Evolutionary conservation across 2,888 invertebrate genomes (phyloP), one percentile per base, ranked within the genome.

Genomic region (Ganaspis brasiliensis): DNA sequence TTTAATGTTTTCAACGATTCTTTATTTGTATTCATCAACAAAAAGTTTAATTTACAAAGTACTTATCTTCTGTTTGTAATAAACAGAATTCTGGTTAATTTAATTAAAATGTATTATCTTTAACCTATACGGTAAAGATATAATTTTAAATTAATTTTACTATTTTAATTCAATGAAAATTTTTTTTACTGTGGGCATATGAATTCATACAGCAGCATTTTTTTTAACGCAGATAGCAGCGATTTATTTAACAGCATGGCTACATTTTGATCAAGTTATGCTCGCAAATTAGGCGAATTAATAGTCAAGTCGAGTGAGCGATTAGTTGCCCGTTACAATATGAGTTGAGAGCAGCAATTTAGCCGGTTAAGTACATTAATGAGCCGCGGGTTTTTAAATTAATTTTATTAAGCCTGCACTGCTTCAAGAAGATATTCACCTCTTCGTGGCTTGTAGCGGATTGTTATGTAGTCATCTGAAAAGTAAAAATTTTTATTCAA

Each of bases 401-500:
- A 76, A 79, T 75, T 45, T 79, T 78, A 77, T 78, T 75, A 82
- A 82, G 79, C 82, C n/a, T 76, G 79, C 82, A 80, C 80, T 80
- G 80, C 80, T 72, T 78, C 77, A 79, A 79, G 82, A 81, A 84
- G 86, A 93, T 94, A 94, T 93, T 94, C 94, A 97, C 97, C 97
- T 97, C 96, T 95, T 92, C 95, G 95, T 92, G 95, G 96, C 94
- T 96, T 97, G 95, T 97, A 97, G 93, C 96, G 96, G 92, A 97
- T 95, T 90, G 96, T 97, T 93, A 97, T 95, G 95, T 95, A 97
- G 94, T 97, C 97, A 94, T 97, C 97, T 97, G 96, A 91, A 31
- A 95, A 96, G 93, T 78, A 37, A 57, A 72, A 77, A 80, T 77
- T 16, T 14, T 40, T n/a, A 70, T 35, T 55, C 63, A 9, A 21